phyloP scores from a whole-genome alignment of 1,140 invertebrate genomes.

The Aphis craccivora region DNA sequence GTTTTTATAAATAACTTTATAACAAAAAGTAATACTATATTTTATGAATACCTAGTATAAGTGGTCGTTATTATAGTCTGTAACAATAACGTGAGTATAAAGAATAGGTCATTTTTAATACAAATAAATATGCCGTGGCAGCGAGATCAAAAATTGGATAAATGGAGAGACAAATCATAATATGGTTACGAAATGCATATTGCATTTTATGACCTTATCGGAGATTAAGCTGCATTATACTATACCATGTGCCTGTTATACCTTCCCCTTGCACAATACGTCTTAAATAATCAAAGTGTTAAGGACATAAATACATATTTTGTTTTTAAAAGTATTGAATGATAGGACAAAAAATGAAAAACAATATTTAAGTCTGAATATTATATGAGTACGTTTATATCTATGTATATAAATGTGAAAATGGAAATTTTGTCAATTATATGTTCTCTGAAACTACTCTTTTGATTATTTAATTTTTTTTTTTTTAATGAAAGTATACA shows the following conservation, averaged over 20 bases:
- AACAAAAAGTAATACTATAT: background rate
- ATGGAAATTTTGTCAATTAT: too few relatives aligned
- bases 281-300: background rate
- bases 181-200: background rate
- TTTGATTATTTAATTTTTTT: too few relatives aligned
- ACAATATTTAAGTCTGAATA: background rate
- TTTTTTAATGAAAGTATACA: too few relatives aligned
- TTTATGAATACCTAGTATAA: background rate
- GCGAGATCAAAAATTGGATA: conserved; percentile 22
- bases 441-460: too few relatives aligned
- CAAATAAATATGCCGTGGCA: background rate
- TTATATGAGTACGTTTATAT: background rate
- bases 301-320: background rate
- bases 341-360: background rate
- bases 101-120: conserved; percentile 19
- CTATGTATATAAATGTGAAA: background rate
- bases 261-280: conserved; percentile 13
- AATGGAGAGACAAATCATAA: background rate
- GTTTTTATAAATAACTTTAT: conserved; percentile 1
- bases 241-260: background rate
- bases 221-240: background rate
- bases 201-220: conserved; percentile 8
- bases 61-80: background rate
- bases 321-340: background rate
- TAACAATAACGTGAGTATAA: background rate